phyloP scores from a whole-genome alignment of 2,888 invertebrate species.

The Zootermopsis nevadensis region DNA sequence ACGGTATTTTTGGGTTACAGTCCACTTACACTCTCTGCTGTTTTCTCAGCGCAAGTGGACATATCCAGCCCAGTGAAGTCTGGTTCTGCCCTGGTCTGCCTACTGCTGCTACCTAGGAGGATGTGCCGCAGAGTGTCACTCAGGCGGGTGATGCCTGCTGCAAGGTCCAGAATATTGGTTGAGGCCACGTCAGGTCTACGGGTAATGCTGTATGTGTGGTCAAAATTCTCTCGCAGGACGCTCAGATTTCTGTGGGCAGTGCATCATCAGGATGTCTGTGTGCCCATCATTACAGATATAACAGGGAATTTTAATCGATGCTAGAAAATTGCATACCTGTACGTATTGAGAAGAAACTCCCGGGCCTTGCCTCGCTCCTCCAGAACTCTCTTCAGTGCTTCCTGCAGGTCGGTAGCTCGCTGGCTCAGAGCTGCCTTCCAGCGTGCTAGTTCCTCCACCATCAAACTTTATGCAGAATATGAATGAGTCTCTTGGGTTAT shows the following conservation, averaged over 20 bases:
- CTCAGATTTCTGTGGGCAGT: constrained; percentile 61
- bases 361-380: constrained; percentile 76
- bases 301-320: no score
- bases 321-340: constrained; percentile 63
- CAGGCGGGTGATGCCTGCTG: constrained; percentile 71
- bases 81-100: constrained; percentile 26
- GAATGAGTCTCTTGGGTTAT: no score
- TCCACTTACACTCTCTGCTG: constrained; percentile 69
- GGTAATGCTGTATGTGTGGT: constrained; percentile 48
- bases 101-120: constrained; percentile 60
- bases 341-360: constrained; percentile 72
- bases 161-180: constrained; percentile 70
- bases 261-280: no score
- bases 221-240: constrained; percentile 67
- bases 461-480: constrained; percentile 73
- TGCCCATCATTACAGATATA: no score
- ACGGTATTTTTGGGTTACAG: no score
- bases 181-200: constrained; percentile 53
- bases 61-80: constrained; percentile 60
- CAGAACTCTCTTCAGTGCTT: constrained; percentile 74
- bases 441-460: constrained; percentile 91
- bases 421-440: constrained; percentile 85
- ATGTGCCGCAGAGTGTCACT: constrained; percentile 70
- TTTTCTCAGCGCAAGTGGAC: constrained; percentile 69
- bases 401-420: constrained; percentile 76